Evolutionary conservation across 35 echinoderm and acorn worm species (phyloP), one percentile per base, ranked within the genome.

Genomic region (Chiridota heheva): DNA sequence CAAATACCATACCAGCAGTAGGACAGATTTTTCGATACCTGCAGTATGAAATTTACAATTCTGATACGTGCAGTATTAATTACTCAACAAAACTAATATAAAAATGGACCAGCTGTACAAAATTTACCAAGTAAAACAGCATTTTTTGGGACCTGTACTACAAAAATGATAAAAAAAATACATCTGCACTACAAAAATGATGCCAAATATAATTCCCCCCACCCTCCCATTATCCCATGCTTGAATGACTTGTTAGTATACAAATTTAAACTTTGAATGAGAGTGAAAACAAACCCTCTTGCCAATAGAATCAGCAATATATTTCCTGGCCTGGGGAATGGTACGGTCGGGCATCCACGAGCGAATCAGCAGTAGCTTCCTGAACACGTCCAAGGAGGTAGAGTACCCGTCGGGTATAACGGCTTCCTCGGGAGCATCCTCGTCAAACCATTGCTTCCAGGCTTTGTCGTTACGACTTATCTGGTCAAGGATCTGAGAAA

Each of bases 381-480:
- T 72, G 77, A 92, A 98, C 35, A 87, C 84, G 28, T 98, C 95
- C 72, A 98, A 69, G 22, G 95, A 98, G 1, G 95, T 74, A 43
- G 95, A 98, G 64, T 98, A 98, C 6, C 95, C 95, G 48, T 98
- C 95, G 0, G 95, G 95, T 41, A 91, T 98, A 72, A 72, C 82
- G 20, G 95, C 75, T 58, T 98, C 95, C 66, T 98, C 95, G 0
- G 95, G 95, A 2, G 89, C 80, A 57, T 98, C 95, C 26, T 91
- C 89, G 66, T 98, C 95, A 81, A 98, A 98, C 95, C 95, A 98
- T 20, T 59, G 44, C 63, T 98, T 98, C 95, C 95, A 98, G 66
- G 85, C 89, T 59, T 98, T 98, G 85, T 98, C 95, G 48, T 98
- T 98, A 39, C 95, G 88, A 5, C 55, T 43, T 10, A 98, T 70